Evolutionary conservation across 2,113 vertebrate species (phyloP), one percentile per base, ranked within the genome.

Genomic region (Myrmecophaga tridactyla): DNA sequence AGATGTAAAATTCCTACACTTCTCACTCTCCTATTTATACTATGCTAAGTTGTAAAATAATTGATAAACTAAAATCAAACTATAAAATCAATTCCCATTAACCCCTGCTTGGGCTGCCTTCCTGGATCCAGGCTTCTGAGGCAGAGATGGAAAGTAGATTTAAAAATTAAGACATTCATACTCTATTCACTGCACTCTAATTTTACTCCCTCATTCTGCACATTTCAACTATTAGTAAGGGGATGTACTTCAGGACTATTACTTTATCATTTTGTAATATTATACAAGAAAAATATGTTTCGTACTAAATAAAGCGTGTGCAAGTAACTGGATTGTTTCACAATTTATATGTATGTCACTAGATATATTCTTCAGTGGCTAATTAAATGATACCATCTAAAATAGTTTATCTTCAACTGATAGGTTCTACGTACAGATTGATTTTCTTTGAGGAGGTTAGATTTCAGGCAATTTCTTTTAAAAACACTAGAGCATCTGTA

Each of bases 371-470:
- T 69, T 94, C 23, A 62, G 18, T 86, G n/a, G 23, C 25, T 97
- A 69, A 92, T 94, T 94, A 95, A 96, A 96, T 92, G 29, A 94
- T 88, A 21, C 1, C 3, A 86, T 95, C 92, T 96, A 84, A 80
- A 92, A 43, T 7, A 23, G 31, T 86, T 97, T 48, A 84, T 96
- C 90, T 96, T 60, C 69, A 87, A 89, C 7, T 69, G 67, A 72
- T 72, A 70, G 27, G 7, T 48, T 65, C 21, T 92, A 76, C 89
- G 36, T 93, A 36, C 27, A 90, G 29, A 90, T 4, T 88, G 48
- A 92, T 90, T 96, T 96, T 93, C 51, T 70, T 56, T 70, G 34
- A 78, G 36, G n/a, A 94, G 56, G 36, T 63, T 77, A 53, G 53
- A 81, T 63, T 86, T 86, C 53, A 95, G 41, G 18, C 1, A 46